Evolutionary conservation across 2,888 invertebrate species (phyloP).

Genomic region (Brachypterus glaber): DNA sequence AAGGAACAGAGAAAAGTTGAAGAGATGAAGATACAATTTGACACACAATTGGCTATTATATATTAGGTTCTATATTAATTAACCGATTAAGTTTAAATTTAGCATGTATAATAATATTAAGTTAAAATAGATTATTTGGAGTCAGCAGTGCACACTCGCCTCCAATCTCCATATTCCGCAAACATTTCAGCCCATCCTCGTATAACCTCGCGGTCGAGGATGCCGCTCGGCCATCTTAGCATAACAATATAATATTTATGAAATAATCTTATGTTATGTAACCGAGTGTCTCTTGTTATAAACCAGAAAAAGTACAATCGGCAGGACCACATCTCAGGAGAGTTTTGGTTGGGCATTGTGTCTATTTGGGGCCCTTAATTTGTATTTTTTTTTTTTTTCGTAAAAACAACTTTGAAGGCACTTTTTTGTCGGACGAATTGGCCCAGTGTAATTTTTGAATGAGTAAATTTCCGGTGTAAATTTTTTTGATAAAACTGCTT

Average conservation of each 20-base stretch:
- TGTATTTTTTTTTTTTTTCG: constrained; percentile 70
- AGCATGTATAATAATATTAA: no score
- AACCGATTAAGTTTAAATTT: no score
- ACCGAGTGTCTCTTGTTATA: constrained; percentile 45
- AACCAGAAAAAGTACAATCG: constrained; percentile 35
- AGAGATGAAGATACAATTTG: no score
- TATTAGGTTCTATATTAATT: no score
- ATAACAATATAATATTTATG: constrained; percentile 45
- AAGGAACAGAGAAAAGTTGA: no score
- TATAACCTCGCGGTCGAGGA: constrained; percentile 31
- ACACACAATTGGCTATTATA: no score
- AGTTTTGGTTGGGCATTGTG: constrained; percentile 60
- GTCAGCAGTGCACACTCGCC: no score
- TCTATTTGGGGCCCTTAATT: constrained; percentile 83
- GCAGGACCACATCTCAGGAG: constrained; percentile 36
- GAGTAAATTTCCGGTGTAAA: constrained; percentile 42
- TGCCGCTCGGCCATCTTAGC: constrained; percentile 38
- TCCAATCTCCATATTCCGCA: no score
- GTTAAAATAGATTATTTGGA: no score
- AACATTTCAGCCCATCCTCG: no score
- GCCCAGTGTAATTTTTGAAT: constrained; percentile 72
- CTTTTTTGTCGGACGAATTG: constrained; percentile 92
- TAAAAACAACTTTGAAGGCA: constrained; percentile 91
- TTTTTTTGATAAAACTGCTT: constrained; percentile 38
- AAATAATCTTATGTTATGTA: constrained; percentile 43